Base-by-base conservation (phyloP, 2,888 invertebrate species). In the Hyles lineata region DNA sequence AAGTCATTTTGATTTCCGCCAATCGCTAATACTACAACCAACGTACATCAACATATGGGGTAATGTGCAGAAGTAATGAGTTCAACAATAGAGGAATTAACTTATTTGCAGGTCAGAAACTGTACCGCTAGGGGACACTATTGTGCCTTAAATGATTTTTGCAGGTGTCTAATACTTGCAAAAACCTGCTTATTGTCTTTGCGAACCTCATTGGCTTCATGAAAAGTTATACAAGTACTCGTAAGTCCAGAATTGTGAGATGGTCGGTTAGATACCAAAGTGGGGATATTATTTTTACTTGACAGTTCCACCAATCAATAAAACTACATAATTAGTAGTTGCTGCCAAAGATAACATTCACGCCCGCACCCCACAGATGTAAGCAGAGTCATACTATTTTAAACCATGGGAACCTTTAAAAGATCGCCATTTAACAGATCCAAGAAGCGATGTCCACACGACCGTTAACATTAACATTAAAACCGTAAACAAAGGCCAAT, bases 41-140 rank as follows among this genome's bases (percentile, higher is more conserved):
- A 43, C 23, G 21, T 43, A 21, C 15, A 67, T 67, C 43, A 50
- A 50, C 43, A 43, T 59, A 35, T 70, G 15, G 55, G 70, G 70
- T 71, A 71, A 60, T 43, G 70, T 71, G 43, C 43, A 71, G 50
- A 50, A 67, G 23, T 67, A 67, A 67, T 23, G 67, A 67, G 67
- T 67, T 67, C 67, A 50, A 67, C 67, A 67, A 43, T 43, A 11
- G 43, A 11, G 11, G 11, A 67, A 67, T 67, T 50, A 50, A 72
- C 70, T 50, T 25, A 50, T 50, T 23, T 17, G 23, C 50, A 15
- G 23, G 67, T 23, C 67, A 23, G 11, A 67, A 55, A 55, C 17
- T 50, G 15, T 67, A 67, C 50, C 17, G 67, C 50, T 50, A 67
- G 15, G 23, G 6, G 8, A 23, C 43, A 1, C 43, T 55, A 55